A percentile compares a stretch with the other conserved stretches of the same genome.
phyloP scores from a whole-genome alignment of 1,140 invertebrate genomes.

The Microplitis mediator region DNA sequence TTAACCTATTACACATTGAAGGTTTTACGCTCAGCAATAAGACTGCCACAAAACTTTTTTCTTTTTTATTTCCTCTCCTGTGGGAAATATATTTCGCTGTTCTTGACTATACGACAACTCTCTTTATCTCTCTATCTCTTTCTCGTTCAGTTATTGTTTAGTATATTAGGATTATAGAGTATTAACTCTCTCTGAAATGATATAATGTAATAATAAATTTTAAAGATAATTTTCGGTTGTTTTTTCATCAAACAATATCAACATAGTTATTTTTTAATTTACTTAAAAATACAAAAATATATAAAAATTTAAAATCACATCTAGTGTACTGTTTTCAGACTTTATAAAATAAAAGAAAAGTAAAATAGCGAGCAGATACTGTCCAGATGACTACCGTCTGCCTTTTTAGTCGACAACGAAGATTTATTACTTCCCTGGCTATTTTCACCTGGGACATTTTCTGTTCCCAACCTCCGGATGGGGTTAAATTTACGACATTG shows the following conservation, averaged over 20 bases:
- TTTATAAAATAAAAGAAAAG: background rate
- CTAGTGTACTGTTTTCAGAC: too few relatives aligned
- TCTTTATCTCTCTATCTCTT: too few relatives aligned
- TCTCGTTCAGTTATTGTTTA: background rate
- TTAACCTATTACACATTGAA: slow-evolving; percentile 21
- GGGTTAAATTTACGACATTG: slow-evolving; percentile 12
- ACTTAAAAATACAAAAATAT: too few relatives aligned
- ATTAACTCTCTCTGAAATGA: too few relatives aligned
- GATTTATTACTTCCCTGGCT: slow-evolving; percentile 25
- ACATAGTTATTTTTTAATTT: too few relatives aligned
- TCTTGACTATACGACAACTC: background rate
- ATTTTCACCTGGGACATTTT: slow-evolving; percentile 28
- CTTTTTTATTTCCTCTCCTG: slow-evolving; percentile 15
- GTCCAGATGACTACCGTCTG: slow-evolving; percentile 21
- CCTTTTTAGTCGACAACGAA: slow-evolving; percentile 25
- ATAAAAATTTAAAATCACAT: too few relatives aligned
- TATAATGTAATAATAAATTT: too few relatives aligned
- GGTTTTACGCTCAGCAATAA: slow-evolving; percentile 18
- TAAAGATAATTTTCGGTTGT: too few relatives aligned
- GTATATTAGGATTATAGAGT: background rate
- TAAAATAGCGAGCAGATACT: background rate
- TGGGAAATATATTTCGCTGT: slow-evolving; percentile 25
- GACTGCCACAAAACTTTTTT: background rate
- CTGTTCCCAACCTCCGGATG: slow-evolving; percentile 1
- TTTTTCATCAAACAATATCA: too few relatives aligned